Evolutionary conservation across 2,113 vertebrate species (phyloP).

Genomic region (Astatotilapia flaviijosephi): DNA sequence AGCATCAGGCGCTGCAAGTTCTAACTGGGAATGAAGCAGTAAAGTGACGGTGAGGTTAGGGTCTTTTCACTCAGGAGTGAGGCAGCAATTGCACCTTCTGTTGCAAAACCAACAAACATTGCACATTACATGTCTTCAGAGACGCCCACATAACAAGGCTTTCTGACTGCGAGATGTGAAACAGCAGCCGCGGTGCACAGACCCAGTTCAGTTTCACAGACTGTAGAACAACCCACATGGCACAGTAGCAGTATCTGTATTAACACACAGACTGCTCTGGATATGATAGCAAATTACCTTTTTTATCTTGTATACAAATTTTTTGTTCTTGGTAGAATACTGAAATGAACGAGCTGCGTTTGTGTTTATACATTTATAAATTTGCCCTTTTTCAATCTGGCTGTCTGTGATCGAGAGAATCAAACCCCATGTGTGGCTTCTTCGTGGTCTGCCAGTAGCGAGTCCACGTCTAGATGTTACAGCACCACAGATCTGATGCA

Average conservation of each 20-base stretch:
- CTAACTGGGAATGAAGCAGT: not conserved
- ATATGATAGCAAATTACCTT: not conserved
- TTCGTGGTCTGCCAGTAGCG: not conserved
- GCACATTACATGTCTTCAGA: not conserved
- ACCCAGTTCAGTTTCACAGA: not conserved
- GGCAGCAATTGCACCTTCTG: not conserved
- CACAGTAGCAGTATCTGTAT: not conserved
- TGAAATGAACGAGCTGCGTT: not conserved
- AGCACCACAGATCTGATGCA: not conserved
- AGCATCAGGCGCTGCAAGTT: not conserved
- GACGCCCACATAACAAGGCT: not conserved
- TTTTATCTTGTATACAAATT: not conserved
- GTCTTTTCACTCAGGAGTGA: not conserved
- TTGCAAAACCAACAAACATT: not conserved
- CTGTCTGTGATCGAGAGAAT: not conserved
- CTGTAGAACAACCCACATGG: not conserved
- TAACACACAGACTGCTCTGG: not conserved
- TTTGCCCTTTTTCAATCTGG: not conserved
- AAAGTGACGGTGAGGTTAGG: not conserved
- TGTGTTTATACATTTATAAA: not conserved
- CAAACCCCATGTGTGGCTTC: not conserved
- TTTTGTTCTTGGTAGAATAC: not conserved
- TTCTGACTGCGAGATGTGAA: not conserved
- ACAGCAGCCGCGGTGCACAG: not conserved
- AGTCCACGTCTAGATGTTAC: not conserved